phyloP scores from a whole-genome alignment of 2,888 invertebrate species.

The Heteromyza rotundicornis region DNA sequence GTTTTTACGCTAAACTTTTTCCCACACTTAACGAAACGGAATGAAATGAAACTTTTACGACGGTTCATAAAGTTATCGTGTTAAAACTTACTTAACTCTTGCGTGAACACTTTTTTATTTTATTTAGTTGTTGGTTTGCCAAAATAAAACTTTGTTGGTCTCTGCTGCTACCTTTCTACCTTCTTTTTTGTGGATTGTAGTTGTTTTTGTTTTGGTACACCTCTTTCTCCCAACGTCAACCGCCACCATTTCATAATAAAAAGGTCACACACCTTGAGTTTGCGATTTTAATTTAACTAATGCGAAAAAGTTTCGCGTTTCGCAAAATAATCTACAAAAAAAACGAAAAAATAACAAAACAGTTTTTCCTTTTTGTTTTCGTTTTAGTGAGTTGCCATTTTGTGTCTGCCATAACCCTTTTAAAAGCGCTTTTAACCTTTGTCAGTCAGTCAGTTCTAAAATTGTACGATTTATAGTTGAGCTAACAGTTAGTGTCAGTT shows the following conservation, averaged over 20 bases:
- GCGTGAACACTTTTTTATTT: not conserved
- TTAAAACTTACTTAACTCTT: not conserved
- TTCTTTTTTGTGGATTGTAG: not conserved
- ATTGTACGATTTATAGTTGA: conserved; percentile 23
- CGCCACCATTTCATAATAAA: conserved; percentile 15
- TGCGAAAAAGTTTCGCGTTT: conserved; percentile 6
- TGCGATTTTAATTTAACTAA: conserved; percentile 21
- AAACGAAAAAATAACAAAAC: no score
- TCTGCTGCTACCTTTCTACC: conserved; percentile 38
- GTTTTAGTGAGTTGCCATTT: not conserved
- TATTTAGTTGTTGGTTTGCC: not conserved
- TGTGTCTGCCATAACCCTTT: no score
- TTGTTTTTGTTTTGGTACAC: conserved; percentile 33
- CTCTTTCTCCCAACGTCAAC: not conserved
- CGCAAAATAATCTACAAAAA: not conserved
- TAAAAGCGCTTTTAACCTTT: no score
- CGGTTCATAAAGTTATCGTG: not conserved
- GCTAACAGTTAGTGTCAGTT: conserved; percentile 26
- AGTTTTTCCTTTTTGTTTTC: no score
- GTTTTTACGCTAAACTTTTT: not conserved
- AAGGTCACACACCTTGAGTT: conserved; percentile 50
- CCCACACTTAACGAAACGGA: not conserved
- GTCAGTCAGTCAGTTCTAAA: not conserved
- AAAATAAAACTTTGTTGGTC: no score
- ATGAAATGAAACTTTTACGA: not conserved